Conservation (phyloP, 2,797 vertebrate species). For the Vespertilio murinus region DNA sequence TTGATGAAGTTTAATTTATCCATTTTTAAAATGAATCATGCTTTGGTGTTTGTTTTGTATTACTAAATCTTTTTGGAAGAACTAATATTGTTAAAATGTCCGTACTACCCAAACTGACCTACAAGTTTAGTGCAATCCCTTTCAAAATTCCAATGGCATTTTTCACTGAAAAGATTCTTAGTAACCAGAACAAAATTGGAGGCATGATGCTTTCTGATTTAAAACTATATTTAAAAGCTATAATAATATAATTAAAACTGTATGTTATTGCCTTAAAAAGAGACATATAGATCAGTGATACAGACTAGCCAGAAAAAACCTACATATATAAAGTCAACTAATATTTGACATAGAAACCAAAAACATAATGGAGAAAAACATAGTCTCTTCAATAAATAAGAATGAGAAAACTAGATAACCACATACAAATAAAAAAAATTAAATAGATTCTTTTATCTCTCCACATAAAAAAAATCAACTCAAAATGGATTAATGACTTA, state of each 20-base stretch:
- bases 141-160: not conserved
- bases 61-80: not conserved
- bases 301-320: not conserved
- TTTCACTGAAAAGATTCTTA: not conserved
- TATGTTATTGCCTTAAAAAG: not conserved
- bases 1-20: not conserved
- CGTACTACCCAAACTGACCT: not conserved
- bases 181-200: not conserved
- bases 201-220: not conserved
- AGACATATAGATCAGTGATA: not conserved
- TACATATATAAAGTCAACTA: not conserved
- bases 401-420: not conserved
- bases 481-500: not conserved
- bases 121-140: not conserved
- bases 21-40: not conserved
- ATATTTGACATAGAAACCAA: not conserved
- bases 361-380: not conserved
- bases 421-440: not conserved
- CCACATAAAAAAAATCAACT: not conserved
- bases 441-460: not conserved
- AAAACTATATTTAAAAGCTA: not conserved
- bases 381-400: not conserved
- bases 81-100: not conserved
- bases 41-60: not conserved
- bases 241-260: not conserved